Conservation (phyloP, 2,797 vertebrate species). For the Chrosomus eos region DNA sequence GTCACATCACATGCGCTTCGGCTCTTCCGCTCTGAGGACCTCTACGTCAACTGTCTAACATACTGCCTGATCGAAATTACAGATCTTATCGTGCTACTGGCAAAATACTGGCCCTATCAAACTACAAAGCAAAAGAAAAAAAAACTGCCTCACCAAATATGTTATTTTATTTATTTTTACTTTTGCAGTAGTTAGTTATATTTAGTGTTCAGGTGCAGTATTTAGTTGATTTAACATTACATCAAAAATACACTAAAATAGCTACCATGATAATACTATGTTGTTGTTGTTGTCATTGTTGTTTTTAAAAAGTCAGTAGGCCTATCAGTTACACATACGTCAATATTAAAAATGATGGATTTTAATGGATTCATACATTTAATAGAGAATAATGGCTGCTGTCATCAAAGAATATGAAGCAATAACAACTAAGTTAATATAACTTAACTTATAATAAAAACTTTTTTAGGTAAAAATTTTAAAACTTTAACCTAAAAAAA, state of each 20-base stretch:
- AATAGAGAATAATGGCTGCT: neutral
- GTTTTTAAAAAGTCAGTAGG: neutral
- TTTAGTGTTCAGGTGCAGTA: neutral
- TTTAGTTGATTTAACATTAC: neutral
- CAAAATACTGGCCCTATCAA: neutral
- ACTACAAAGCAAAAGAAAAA: neutral
- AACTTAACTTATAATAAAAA: no score
- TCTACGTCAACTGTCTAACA: neutral
- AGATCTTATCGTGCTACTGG: neutral
- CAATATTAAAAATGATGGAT: neutral
- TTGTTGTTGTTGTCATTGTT: neutral
- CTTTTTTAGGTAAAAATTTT: neutral
- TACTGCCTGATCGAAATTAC: constrained; percentile 44
- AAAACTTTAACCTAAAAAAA: neutral
- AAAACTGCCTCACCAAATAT: neutral
- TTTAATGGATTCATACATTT: neutral
- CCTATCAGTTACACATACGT: neutral
- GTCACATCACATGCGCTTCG: neutral
- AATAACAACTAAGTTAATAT: no score
- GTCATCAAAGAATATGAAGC: neutral
- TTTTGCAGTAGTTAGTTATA: no score
- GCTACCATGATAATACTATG: neutral
- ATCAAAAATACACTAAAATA: neutral
- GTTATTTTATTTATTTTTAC: no score
- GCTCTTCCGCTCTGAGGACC: neutral